Percentiles rank a stretch among this genome's conserved stretches.
These are phyloP conservation scores for Oligia strigilis DNA, from an alignment of 2,888 invertebrate species.

Conservation along the genomic window DNA sequence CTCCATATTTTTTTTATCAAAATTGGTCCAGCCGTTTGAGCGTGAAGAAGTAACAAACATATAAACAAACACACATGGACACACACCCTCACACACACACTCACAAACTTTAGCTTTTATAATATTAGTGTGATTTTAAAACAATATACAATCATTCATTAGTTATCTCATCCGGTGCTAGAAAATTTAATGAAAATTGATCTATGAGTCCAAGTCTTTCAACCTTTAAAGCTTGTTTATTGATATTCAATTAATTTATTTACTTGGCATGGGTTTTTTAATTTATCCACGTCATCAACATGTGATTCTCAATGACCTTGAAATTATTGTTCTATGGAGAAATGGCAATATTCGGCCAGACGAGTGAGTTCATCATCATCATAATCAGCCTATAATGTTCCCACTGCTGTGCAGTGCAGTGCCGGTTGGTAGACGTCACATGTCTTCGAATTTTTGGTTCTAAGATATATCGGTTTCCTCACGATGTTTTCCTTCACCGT, in stretches of 20 bases:
- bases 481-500: too few species aligned
- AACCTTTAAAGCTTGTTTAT: background rate
- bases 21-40: too few species aligned
- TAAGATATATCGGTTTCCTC: too few species aligned
- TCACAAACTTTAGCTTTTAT: too few species aligned
- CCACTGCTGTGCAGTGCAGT: too few species aligned
- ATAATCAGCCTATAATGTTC: too few species aligned
- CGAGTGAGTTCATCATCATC: background rate
- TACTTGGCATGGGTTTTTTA: background rate
- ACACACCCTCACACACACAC: too few species aligned
- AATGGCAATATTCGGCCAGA: background rate
- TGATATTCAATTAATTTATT: background rate
- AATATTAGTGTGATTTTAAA: background rate
- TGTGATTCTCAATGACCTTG: slow-evolving; percentile 2
- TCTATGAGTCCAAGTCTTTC: background rate
- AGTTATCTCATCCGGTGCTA: slow-evolving; percentile 25
- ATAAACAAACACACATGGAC: too few species aligned
- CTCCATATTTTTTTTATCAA: too few species aligned
- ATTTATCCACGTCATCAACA: background rate
- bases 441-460: too few species aligned
- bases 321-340: background rate
- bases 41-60: too few species aligned
- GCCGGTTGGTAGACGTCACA: too few species aligned
- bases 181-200: slow-evolving; percentile 1
- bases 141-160: background rate